Base-by-base conservation (phyloP, 2,113 vertebrate species). In the Alces alces region DNA sequence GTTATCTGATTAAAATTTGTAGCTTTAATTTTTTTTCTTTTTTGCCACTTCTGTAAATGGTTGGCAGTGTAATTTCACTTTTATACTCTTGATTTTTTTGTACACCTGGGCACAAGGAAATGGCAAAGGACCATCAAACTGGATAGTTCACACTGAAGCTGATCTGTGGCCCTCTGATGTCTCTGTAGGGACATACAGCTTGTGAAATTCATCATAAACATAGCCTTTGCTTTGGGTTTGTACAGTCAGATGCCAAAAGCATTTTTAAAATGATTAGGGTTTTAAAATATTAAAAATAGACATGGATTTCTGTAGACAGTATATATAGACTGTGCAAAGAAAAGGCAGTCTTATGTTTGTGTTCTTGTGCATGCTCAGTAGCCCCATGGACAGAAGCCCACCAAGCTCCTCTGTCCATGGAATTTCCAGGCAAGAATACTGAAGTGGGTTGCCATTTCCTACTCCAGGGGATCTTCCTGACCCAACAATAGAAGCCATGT, bases 141-240 rank as follows among this genome's bases (percentile, higher is more conserved):
- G 57, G n/a, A 45, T 36, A 16, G 36, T 70, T 92, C n/a, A 39
- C 36, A 21, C 27, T 43, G 54, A 12, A 19, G 19, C 66, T 80
- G 87, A 57, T n/a, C 11, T 70, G 30, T 90, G 87, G 76, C 33
- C 84, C 66, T 70, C 92, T 86, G 66, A 64, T 0, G 6, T 95
- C 86, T 96, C 84, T 97, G 39, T 73, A 39, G 61, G 93, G 70
- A 30, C 27, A 58, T 52, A 47, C 39, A 70, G 47, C 52, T 86
- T 95, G 60, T 88, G 57, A 89, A 83, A 79, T 57, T 89, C 13
- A 91, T 89, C 76, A 82, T 66, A 85, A 88, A 97, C 36, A 76
- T 96, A 94, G 95, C 30, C 47, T 97, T 96, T 95, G 90, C 73
- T 91, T 96, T 96, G 10, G 21, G 70, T 96, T 88, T 96, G 50